Conservation (phyloP, 2,113 vertebrate genomes). For the Poeciliopsis turrubarensis region DNA sequence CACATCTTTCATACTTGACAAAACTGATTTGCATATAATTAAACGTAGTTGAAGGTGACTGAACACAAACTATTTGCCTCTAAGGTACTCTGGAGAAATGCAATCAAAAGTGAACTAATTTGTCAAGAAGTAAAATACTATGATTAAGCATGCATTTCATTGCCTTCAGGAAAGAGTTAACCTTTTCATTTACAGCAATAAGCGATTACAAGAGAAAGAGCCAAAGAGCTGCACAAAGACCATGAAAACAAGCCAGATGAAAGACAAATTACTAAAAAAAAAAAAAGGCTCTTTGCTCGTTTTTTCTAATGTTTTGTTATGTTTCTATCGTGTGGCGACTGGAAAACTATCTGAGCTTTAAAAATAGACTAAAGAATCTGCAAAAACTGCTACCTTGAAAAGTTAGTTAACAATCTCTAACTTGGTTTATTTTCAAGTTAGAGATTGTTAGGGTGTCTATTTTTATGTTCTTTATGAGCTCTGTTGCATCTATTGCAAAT, state of each 20-base stretch:
- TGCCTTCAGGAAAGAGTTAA: constrained; percentile 52
- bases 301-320: not conserved
- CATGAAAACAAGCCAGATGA: not conserved
- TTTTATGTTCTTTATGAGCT: not conserved
- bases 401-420: not conserved
- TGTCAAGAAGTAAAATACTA: constrained; percentile 54
- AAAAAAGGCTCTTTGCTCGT: not conserved
- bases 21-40: constrained; percentile 57
- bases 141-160: constrained; percentile 66
- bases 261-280: not conserved
- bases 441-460: not conserved
- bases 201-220: constrained; percentile 28
- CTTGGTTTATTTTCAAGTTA: not conserved
- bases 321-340: not conserved
- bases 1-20: constrained; percentile 6
- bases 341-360: not conserved
- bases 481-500: not conserved
- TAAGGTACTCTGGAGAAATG: constrained; percentile 63
- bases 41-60: constrained; percentile 53
- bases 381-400: not conserved
- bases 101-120: constrained; percentile 79
- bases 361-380: not conserved
- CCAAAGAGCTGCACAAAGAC: constrained; percentile 20
- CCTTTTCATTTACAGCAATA: constrained; percentile 48
- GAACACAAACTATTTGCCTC: constrained; percentile 71